Evolutionary conservation across 2,113 vertebrate species (phyloP), one percentile per base, ranked within the genome.

Genomic region (Thunnus maccoyii): DNA sequence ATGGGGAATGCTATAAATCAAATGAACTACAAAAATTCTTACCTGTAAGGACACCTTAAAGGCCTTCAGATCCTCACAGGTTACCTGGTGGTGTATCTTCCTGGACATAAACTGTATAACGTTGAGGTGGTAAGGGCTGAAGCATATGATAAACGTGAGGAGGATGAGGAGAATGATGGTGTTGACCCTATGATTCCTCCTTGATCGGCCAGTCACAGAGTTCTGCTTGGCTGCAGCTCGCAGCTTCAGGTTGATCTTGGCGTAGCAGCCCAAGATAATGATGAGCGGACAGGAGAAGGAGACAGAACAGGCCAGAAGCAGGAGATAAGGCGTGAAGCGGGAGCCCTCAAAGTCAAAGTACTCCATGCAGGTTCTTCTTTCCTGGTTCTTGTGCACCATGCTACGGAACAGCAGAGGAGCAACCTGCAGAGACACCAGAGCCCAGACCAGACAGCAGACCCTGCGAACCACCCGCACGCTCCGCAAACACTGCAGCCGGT

Each of bases 81-180:
- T 90, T 0, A 94, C 94, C 71, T 79, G 86, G 30, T 84, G 87
- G 51, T 92, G 73, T 36, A 95, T 78, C 81, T 92, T 95, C 17
- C 93, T 93, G 52, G 91, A 80, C 94, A 94, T 94, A 76, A 96
- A 96, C 93, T 96, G 96, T 62, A 96, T 92, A 0, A 97, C 75
- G 56, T 95, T 96, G 87, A 97, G 47, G 70, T 97, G 97, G 86
- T 95, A 97, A 5, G 96, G 96, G 73, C 95, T 93, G 92, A 97
- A 97, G 86, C 96, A 96, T 48, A 94, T 2, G 4, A 95, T 41
- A 18, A 96, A 94, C 0, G 95, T 95, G 66, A 96, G 73, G 46
- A 97, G 93, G 74, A 96, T 95, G 65, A 95, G 84, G 58, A 96
- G 84, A 8, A 95, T 96, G 47, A 97, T 94, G 0, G 88, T 93